Conservation (phyloP, 2,888 invertebrate species). For the Zygothrica quintamaculata region DNA sequence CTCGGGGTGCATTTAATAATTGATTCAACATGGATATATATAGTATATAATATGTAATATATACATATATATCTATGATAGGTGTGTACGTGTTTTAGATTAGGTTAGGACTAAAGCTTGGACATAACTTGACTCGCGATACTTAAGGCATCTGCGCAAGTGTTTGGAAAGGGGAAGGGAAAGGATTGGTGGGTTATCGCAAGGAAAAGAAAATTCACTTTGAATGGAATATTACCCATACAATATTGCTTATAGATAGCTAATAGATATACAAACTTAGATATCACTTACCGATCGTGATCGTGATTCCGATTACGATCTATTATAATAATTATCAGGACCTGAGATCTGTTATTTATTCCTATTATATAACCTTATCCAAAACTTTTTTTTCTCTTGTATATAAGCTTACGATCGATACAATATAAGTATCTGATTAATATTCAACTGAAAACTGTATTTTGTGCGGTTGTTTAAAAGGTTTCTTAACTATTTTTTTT, state of each 20-base stretch:
- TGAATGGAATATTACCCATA: too few relatives aligned
- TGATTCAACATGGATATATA: slow-evolving; percentile 5
- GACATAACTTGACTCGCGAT: background rate
- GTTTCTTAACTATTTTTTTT: background rate
- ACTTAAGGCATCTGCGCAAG: background rate
- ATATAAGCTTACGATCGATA: slow-evolving; percentile 1
- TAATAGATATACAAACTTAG: too few relatives aligned
- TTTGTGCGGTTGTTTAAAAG: background rate
- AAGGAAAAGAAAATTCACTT: too few relatives aligned
- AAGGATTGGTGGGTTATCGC: too few relatives aligned
- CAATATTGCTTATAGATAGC: too few relatives aligned
- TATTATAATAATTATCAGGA: background rate
- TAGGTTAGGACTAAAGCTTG: background rate
- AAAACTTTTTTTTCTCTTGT: background rate
- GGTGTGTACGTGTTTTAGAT: background rate
- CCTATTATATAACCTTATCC: background rate
- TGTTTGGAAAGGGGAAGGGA: too few relatives aligned
- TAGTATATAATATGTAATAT: too few relatives aligned
- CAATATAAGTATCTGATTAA: background rate
- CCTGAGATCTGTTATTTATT: slow-evolving; percentile 1
- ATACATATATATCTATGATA: too few relatives aligned
- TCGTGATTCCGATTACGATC: slow-evolving; percentile 3
- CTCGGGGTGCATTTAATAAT: slow-evolving; percentile 23
- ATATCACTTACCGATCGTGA: too few relatives aligned
- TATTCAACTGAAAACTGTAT: slow-evolving; percentile 9